A percentile compares a stretch with the other conserved stretches of the same genome.
Conservation (phyloP, 2,888 invertebrate genomes). For the Tigriopus californicus region DNA sequence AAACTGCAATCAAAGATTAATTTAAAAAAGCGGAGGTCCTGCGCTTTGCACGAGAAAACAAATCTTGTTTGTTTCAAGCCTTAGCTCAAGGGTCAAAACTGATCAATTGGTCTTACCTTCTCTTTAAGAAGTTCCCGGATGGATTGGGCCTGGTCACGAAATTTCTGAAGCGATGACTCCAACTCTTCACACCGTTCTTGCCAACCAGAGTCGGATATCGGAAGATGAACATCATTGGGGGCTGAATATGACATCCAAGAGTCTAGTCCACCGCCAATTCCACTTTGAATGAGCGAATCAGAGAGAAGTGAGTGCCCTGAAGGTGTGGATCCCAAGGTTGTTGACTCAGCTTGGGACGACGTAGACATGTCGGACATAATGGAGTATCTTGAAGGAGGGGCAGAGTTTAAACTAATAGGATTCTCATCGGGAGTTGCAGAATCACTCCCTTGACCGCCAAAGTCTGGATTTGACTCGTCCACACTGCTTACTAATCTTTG, state of each 20-base stretch:
- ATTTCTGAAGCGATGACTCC: slow-evolving; percentile 65
- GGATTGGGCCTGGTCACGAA: slow-evolving; percentile 64
- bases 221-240: slow-evolving; percentile 6
- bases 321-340: background rate
- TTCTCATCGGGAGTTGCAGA: no score
- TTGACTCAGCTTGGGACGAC: background rate
- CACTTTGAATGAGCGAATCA: background rate
- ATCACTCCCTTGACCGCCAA: no score
- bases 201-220: slow-evolving; percentile 43
- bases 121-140: slow-evolving; percentile 71
- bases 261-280: background rate
- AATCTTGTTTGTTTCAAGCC: no score
- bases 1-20: no score
- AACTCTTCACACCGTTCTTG: slow-evolving; percentile 68
- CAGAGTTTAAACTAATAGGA: background rate
- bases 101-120: slow-evolving; percentile 44
- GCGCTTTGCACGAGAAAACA: no score
- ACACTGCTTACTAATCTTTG: background rate
- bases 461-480: no score
- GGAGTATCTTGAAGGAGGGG: background rate
- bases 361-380: background rate
- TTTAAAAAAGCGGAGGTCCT: no score
- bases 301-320: background rate
- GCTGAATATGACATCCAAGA: background rate
- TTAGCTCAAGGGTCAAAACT: background rate